Evolutionary conservation across 2,113 vertebrate species (phyloP).

Genomic region (Malurus alboscapulatus): DNA sequence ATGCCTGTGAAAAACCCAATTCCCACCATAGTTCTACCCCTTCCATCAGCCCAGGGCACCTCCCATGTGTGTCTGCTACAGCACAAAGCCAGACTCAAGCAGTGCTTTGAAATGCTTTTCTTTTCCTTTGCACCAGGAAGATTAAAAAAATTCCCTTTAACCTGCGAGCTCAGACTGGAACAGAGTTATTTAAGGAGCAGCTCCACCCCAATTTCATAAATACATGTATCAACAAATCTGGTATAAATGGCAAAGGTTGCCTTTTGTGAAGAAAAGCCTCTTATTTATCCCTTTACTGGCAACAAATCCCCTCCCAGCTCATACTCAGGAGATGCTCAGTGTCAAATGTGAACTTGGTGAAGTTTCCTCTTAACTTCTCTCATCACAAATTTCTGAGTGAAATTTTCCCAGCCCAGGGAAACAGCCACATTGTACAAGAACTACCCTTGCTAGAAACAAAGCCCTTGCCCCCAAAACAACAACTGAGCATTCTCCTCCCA

Average conservation of each 20-base stretch:
- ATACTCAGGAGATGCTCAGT: background rate
- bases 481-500: background rate
- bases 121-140: background rate
- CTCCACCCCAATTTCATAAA: background rate
- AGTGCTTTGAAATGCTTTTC: background rate
- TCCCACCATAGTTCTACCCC: background rate
- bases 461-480: background rate
- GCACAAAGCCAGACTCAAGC: background rate
- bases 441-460: background rate
- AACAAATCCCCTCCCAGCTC: background rate
- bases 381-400: background rate
- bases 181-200: background rate
- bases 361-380: background rate
- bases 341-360: background rate
- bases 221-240: background rate
- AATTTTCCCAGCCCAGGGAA: background rate
- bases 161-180: background rate
- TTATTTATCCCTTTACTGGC: background rate
- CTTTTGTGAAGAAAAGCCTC: background rate
- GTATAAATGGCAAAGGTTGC: background rate
- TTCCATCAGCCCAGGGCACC: background rate
- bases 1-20: background rate
- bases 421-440: fast-evolving
- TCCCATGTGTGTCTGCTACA: fast-evolving
- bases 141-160: background rate